phyloP scores from a whole-genome alignment of 2,888 invertebrate genomes.

The Acleris literana region DNA sequence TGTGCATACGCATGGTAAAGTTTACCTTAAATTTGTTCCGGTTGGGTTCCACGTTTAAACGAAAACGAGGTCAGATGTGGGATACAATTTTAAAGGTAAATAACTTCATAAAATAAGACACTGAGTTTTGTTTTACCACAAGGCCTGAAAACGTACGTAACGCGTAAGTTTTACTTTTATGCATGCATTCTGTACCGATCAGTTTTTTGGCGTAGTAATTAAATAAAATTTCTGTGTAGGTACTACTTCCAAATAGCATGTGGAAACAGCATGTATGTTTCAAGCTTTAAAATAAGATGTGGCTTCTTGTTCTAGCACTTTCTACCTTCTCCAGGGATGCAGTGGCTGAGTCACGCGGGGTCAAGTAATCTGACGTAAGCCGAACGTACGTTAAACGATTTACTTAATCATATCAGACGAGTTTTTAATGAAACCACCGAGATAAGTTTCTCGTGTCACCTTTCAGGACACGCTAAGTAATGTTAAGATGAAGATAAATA shows the following conservation, averaged over 20 bases:
- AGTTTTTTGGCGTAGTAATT: too few relatives aligned
- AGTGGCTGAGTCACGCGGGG: conserved; percentile 37
- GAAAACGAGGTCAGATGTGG: neutral
- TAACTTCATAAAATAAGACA: too few relatives aligned
- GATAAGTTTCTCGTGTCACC: conserved; percentile 34
- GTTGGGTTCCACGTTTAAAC: conserved; percentile 6
- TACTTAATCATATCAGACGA: conserved; percentile 37
- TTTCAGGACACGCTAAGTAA: conserved; percentile 30
- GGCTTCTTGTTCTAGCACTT: conserved; percentile 50
- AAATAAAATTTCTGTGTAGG: too few relatives aligned
- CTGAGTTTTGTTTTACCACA: too few relatives aligned
- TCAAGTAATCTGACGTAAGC: conserved; percentile 57
- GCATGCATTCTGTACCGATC: too few relatives aligned
- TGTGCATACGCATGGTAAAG: conserved; percentile 24
- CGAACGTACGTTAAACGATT: conserved; percentile 37
- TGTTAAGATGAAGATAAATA: conserved; percentile 25
- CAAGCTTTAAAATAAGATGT: conserved; percentile 52
- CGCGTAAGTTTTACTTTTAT: too few relatives aligned
- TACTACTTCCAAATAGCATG: too few relatives aligned
- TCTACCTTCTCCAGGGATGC: conserved; percentile 48
- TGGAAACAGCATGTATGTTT: too few relatives aligned
- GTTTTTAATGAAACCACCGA: conserved; percentile 31
- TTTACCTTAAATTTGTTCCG: conserved; percentile 19
- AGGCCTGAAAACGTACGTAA: too few relatives aligned
- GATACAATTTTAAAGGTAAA: too few relatives aligned